Evolutionary conservation across 2,888 invertebrate species (phyloP).

Genomic region (Calameuta idolon): DNA sequence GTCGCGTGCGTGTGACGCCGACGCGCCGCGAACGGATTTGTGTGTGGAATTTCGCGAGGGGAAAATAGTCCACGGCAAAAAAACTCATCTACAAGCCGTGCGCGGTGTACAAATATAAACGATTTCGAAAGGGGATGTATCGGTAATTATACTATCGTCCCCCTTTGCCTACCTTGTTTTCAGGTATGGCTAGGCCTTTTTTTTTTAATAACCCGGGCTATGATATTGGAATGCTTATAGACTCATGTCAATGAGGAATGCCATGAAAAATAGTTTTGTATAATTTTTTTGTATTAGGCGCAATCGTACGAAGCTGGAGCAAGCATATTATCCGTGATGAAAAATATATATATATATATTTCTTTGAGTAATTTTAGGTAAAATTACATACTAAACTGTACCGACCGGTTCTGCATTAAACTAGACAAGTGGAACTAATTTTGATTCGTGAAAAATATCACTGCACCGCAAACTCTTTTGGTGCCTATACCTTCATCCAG

Average conservation of each 20-base stretch:
- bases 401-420: background rate
- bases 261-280: background rate
- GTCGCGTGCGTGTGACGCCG: conserved; percentile 6
- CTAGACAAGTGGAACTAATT: conserved; percentile 44
- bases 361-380: background rate
- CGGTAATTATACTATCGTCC: background rate
- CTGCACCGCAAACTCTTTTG: conserved; percentile 18
- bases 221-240: background rate
- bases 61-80: conserved; percentile 37
- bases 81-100: conserved; percentile 12
- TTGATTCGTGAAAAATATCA: conserved; percentile 39
- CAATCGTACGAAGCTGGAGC: background rate
- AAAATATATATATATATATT: background rate
- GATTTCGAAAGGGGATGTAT: conserved; percentile 6
- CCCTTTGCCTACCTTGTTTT: background rate
- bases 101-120: conserved; percentile 14
- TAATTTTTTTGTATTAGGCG: background rate
- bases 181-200: background rate
- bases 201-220: background rate
- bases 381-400: background rate
- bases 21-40: background rate
- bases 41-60: conserved; percentile 13
- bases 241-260: background rate
- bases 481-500: background rate
- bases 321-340: background rate